Percentiles rank a stretch among this genome's conserved stretches.
Evolutionary conservation across 2,113 vertebrate species (phyloP).

Genomic region (Dromiciops gliroides): DNA sequence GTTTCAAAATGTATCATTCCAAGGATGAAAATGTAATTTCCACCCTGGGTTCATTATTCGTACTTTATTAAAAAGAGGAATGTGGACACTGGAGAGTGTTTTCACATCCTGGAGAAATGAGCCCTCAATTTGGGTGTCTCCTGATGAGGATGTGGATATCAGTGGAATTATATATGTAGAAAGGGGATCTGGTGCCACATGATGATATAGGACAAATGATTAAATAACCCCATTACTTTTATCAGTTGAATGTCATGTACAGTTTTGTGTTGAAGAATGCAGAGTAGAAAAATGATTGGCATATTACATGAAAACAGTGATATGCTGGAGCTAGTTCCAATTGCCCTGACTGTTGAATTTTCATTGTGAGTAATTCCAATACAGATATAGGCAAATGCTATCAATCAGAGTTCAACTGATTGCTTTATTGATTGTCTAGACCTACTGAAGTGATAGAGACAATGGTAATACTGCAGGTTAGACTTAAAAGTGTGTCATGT

Average conservation of each 20-base stretch:
- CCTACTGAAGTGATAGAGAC: neutral
- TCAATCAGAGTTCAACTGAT: neutral
- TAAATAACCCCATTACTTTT: neutral
- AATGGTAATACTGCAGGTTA: neutral
- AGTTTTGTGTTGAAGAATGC: neutral
- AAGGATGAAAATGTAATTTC: neutral
- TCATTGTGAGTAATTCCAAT: neutral
- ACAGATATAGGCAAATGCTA: neutral
- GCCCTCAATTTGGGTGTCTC: neutral
- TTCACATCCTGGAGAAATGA: neutral
- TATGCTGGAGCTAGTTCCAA: neutral
- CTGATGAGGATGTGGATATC: neutral
- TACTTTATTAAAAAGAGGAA: neutral
- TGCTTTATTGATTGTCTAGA: neutral
- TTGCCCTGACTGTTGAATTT: neutral
- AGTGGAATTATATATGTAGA: neutral
- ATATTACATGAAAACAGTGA: neutral
- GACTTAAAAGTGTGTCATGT: neutral
- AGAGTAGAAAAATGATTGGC: too few species aligned
- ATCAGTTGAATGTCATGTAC: neutral
- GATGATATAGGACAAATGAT: neutral
- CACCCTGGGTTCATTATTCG: neutral
- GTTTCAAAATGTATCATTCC: neutral
- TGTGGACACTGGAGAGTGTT: neutral
- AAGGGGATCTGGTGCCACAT: neutral